Conservation (phyloP, 2,888 invertebrate genomes). For the Sarcophaga rosellei region DNA sequence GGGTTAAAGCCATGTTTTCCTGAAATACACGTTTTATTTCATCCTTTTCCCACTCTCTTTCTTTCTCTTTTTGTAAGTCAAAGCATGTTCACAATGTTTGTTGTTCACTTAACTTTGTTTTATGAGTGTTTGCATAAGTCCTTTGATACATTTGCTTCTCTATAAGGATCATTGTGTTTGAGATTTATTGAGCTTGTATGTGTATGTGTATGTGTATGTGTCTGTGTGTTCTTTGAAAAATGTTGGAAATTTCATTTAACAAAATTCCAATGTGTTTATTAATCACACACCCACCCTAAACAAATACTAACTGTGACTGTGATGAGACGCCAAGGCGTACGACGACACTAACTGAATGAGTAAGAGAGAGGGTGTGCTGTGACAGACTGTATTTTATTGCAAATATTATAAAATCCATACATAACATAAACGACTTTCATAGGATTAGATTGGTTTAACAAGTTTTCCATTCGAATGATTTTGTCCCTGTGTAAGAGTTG, state of each 20-base stretch:
- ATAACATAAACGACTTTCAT: slow-evolving; percentile 54
- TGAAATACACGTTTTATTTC: too few species aligned
- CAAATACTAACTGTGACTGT: slow-evolving; percentile 54
- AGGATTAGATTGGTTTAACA: slow-evolving; percentile 49
- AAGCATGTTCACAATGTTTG: slow-evolving; percentile 41
- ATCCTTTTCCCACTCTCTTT: too few species aligned
- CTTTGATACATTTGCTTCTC: not conserved
- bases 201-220: not conserved
- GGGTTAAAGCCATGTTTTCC: too few species aligned
- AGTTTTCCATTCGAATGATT: slow-evolving; percentile 48
- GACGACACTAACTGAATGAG: not conserved
- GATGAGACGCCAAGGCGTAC: slow-evolving; percentile 15
- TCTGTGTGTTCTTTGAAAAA: not conserved
- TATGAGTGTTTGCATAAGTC: slow-evolving; percentile 6
- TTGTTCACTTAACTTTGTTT: slow-evolving; percentile 20
- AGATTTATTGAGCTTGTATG: not conserved
- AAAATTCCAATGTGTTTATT: slow-evolving; percentile 34
- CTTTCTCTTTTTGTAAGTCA: not conserved
- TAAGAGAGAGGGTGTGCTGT: not conserved
- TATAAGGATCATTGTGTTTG: not conserved
- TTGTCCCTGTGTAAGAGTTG: slow-evolving; percentile 19
- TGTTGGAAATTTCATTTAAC: slow-evolving; percentile 48
- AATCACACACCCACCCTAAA: slow-evolving; percentile 36
- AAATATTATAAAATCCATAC: slow-evolving; percentile 48
- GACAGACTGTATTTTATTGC: slow-evolving; percentile 10